phyloP scores from a whole-genome alignment of 1,140 invertebrate species.

The Drosophila aff. region DNA sequence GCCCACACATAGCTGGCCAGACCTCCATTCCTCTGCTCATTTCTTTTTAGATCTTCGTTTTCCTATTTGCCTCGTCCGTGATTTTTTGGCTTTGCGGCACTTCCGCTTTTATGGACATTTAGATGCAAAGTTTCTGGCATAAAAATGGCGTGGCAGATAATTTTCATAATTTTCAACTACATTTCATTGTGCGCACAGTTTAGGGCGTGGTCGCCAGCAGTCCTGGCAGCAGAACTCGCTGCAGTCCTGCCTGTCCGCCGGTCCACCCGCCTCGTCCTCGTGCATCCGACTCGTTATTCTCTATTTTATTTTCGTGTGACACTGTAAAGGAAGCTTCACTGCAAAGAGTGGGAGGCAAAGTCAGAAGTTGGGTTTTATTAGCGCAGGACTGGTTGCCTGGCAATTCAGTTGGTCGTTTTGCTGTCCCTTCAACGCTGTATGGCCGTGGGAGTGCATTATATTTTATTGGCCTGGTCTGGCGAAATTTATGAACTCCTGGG shows the following conservation, averaged over 20 bases:
- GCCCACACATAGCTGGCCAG: constrained; percentile 52
- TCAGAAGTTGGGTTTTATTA: constrained; percentile 72
- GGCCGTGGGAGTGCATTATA: constrained; percentile 71
- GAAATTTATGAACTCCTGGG: constrained; percentile 25
- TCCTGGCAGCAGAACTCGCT: constrained; percentile 11
- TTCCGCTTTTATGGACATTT: constrained; percentile 81
- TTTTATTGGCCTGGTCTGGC: constrained; percentile 62
- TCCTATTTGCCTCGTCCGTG: constrained; percentile 16
- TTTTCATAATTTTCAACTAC: constrained; percentile 83
- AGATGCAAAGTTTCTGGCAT: constrained; percentile 82
- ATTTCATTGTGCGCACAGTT: constrained; percentile 72
- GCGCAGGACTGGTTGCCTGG: constrained; percentile 37
- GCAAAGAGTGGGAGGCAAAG: constrained; percentile 11
- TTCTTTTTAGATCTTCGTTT: constrained; percentile 12
- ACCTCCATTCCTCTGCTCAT: constrained; percentile 17
- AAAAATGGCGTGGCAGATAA: constrained; percentile 79
- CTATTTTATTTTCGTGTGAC: constrained; percentile 74
- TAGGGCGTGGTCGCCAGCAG: constrained; percentile 42
- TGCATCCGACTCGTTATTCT: constrained; percentile 68
- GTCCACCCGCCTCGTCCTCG: constrained; percentile 25
- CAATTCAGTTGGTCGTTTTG: constrained; percentile 65
- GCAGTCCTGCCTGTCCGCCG: constrained; percentile 16
- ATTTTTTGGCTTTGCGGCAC: constrained; percentile 47
- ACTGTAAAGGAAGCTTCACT: constrained; percentile 61
- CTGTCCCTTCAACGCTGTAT: constrained; percentile 29